A percentile compares a stretch with the other conserved stretches of the same genome.
These are phyloP conservation scores for Eptesicus fuscus DNA, from an alignment of 2,113 vertebrate genomes.

Conservation along the genomic window DNA sequence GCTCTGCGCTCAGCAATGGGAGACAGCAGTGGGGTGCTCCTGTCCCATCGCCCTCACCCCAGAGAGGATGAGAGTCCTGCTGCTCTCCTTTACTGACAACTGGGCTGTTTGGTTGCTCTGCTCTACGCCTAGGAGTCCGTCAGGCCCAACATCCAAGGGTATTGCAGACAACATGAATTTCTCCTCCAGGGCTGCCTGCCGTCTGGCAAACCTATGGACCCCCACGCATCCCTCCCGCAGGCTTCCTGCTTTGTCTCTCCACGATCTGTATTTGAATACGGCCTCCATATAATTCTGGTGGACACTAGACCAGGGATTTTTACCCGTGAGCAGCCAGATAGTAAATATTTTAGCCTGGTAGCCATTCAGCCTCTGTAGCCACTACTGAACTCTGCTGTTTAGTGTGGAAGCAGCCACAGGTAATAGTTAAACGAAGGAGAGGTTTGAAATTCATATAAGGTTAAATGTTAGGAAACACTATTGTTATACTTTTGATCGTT, in stretches of 20 bases:
- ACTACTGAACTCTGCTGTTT: background rate
- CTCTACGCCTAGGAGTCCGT: slow-evolving; percentile 85
- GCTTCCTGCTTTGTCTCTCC: slow-evolving; percentile 58
- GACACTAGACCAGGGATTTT: background rate
- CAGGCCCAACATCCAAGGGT: slow-evolving; percentile 67
- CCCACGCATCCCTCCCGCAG: slow-evolving; percentile 21
- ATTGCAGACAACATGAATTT: slow-evolving; percentile 90
- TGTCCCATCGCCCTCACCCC: background rate
- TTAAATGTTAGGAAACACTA: background rate
- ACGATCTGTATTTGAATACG: background rate
- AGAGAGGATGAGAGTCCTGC: slow-evolving; percentile 77
- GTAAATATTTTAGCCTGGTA: background rate
- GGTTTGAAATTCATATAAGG: background rate
- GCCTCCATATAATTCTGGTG: background rate
- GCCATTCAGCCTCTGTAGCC: background rate
- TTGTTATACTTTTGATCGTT: background rate
- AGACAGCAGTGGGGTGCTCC: background rate
- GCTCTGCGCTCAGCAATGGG: background rate
- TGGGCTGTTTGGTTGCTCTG: slow-evolving; percentile 84
- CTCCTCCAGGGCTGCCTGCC: slow-evolving; percentile 87
- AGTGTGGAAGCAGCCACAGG: background rate
- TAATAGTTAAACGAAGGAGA: accelerated
- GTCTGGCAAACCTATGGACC: slow-evolving; percentile 66
- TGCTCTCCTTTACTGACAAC: slow-evolving; percentile 89
- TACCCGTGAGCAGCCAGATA: background rate